phyloP scores from a whole-genome alignment of 2,113 vertebrate genomes.

The Scomber colias region DNA sequence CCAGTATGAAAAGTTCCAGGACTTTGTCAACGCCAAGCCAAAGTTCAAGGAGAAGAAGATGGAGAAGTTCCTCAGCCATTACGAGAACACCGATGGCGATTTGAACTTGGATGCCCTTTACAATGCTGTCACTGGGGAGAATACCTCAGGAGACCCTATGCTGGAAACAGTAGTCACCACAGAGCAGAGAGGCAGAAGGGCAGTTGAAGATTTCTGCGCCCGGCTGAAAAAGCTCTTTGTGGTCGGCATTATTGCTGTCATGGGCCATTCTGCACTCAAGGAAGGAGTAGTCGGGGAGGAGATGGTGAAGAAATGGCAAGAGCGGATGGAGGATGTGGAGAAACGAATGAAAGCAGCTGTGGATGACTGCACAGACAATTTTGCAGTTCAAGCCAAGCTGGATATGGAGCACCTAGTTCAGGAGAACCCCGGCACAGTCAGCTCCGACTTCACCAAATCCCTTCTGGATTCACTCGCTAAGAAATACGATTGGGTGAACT shows the following conservation, averaged over 20 bases:
- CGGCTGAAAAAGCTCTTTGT: slow-evolving; percentile 86
- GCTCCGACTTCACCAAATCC: slow-evolving; percentile 71
- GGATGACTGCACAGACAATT: slow-evolving; percentile 84
- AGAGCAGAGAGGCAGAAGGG: slow-evolving; percentile 78
- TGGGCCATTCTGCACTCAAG: slow-evolving; percentile 84
- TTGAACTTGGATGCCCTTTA: slow-evolving; percentile 85
- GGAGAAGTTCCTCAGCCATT: slow-evolving; percentile 85
- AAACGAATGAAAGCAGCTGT: slow-evolving; percentile 85
- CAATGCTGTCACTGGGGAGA: slow-evolving; percentile 79
- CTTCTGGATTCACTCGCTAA: slow-evolving; percentile 76
- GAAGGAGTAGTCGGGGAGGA: slow-evolving; percentile 76
- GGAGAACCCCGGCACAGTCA: slow-evolving; percentile 61
- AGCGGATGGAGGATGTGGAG: slow-evolving; percentile 83
- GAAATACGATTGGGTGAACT: slow-evolving; percentile 87
- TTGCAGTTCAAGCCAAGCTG: slow-evolving; percentile 81
- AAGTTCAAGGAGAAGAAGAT: slow-evolving; percentile 84
- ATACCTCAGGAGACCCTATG: slow-evolving; percentile 75
- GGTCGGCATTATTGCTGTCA: slow-evolving; percentile 84
- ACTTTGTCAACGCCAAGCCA: slow-evolving; percentile 83
- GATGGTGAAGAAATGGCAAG: slow-evolving; percentile 84
- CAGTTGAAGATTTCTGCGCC: slow-evolving; percentile 86
- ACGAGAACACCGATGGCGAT: slow-evolving; percentile 80
- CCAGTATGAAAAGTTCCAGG: slow-evolving; percentile 87
- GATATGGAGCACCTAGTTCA: slow-evolving; percentile 78
- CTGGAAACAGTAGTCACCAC: slow-evolving; percentile 78